Base-by-base conservation (phyloP, 37 sponge, comb jelly and placozoan species). In the Diacarnus erythraeanus region DNA sequence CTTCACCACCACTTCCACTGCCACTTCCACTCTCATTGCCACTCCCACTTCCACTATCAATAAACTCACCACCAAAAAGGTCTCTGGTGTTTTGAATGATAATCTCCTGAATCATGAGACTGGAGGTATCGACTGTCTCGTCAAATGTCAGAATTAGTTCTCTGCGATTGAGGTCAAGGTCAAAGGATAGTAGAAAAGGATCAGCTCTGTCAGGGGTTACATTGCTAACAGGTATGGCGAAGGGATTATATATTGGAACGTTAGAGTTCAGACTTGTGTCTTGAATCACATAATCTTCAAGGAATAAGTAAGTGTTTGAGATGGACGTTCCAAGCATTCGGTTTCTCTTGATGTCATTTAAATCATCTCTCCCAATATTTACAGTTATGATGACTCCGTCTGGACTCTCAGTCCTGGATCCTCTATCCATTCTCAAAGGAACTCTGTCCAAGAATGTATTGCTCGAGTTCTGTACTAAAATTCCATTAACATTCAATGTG, bases 321-420 rank as follows among this genome's bases (percentile, higher is more conserved):
- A 3, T 27, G 22, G 77, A 81, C 4, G 90, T 92, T 26, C 80
- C 96, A 31, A 96, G 47, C 38, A n/a, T 42, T 12, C 86, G 86
- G 42, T 84, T 77, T 47, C 80, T 38, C 71, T 96, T 96, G 59
- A 96, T 89, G 57, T 82, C 80, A 83, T 96, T 92, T 77, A 92
- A 42, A 54, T 96, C 96, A 80, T 89, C 84, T 58, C 86, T 69
- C 8, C 91, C 90, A 42, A 96, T 81, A 4, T 83, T 26, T 25
- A 92, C 70, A 20, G 36, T 56, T 0, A 87, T 57, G 15, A 56
- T 69, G 51, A 76, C 57, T 6, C 82, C 78, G 69, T 86, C 43
- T 18, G 12, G 22, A 71, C 81, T 87, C 5, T 27, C 18, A 3
- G 87, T 76, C 37, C 38, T 6, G 17, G 84, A 63, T 0, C 87